phyloP scores from a whole-genome alignment of 2,113 vertebrate genomes.

The Fukomys damarensis region DNA sequence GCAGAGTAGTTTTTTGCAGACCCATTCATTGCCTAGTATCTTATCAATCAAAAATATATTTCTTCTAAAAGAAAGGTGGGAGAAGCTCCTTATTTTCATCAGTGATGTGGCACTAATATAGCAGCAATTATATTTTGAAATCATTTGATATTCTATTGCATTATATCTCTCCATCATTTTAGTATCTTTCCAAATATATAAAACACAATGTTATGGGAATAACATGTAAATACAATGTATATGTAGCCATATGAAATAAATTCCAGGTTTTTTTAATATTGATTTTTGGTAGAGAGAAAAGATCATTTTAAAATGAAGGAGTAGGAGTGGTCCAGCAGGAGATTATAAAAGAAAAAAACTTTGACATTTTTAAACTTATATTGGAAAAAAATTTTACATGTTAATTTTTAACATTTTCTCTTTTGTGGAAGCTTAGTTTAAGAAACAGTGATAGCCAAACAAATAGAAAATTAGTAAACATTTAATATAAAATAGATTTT shows the following conservation, averaged over 20 bases:
- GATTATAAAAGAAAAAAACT: conserved; percentile 36
- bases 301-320: neutral
- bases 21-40: neutral
- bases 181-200: neutral
- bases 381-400: conserved; percentile 60
- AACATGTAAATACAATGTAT: neutral
- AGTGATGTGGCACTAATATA: neutral
- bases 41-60: neutral
- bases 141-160: neutral
- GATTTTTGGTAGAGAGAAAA: conserved; percentile 7
- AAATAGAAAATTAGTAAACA: neutral
- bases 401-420: conserved; percentile 44
- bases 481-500: neutral
- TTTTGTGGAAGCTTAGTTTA: conserved; percentile 42
- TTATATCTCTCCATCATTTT: neutral
- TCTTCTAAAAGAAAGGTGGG: neutral
- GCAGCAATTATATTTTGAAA: neutral
- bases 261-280: neutral
- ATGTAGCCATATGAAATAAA: neutral
- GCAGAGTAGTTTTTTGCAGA: neutral
- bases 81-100: neutral
- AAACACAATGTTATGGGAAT: neutral
- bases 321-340: neutral
- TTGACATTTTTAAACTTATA: neutral
- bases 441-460: neutral